Percentiles rank a stretch among this genome's conserved stretches.
Evolutionary conservation across 2,797 vertebrate species (phyloP).

Genomic region (Pipistrellus kuhlii): DNA sequence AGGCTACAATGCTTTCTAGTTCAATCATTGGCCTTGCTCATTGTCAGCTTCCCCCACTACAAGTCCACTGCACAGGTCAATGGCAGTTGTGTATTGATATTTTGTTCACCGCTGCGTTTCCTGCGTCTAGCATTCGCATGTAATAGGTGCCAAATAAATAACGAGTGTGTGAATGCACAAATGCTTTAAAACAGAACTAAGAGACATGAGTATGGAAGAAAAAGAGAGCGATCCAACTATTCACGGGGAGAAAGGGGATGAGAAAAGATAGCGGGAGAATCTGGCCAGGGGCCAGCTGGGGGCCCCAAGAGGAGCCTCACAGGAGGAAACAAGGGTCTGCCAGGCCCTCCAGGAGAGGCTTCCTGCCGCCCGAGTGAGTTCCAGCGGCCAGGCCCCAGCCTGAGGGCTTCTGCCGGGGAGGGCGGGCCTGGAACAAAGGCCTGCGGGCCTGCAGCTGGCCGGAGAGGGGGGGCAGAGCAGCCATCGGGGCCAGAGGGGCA

Average conservation of each 20-base stretch:
- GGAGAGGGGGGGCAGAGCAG: conserved; percentile 65
- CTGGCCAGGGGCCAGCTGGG: neutral
- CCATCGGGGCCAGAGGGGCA: conserved; percentile 12
- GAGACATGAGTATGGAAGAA: neutral
- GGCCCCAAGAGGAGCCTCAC: neutral
- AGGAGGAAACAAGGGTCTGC: conserved; percentile 23
- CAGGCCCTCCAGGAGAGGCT: neutral
- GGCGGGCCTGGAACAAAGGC: conserved; percentile 70
- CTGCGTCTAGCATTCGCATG: neutral
- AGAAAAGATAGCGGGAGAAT: neutral
- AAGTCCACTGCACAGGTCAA: neutral
- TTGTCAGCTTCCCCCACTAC: neutral
- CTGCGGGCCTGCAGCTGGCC: conserved; percentile 68
- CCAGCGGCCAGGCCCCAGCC: conserved; percentile 6
- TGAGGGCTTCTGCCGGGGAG: conserved; percentile 47
- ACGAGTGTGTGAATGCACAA: neutral
- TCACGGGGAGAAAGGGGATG: neutral
- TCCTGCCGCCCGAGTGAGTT: neutral
- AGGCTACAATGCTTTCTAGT: neutral
- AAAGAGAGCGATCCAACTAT: neutral
- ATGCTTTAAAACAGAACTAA: conserved; percentile 15
- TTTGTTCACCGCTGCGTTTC: neutral
- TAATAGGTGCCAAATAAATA: conserved; percentile 9
- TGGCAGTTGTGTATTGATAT: neutral
- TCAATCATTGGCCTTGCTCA: neutral